Conservation (phyloP, 2,113 vertebrate species). For the Cervus canadensis region DNA sequence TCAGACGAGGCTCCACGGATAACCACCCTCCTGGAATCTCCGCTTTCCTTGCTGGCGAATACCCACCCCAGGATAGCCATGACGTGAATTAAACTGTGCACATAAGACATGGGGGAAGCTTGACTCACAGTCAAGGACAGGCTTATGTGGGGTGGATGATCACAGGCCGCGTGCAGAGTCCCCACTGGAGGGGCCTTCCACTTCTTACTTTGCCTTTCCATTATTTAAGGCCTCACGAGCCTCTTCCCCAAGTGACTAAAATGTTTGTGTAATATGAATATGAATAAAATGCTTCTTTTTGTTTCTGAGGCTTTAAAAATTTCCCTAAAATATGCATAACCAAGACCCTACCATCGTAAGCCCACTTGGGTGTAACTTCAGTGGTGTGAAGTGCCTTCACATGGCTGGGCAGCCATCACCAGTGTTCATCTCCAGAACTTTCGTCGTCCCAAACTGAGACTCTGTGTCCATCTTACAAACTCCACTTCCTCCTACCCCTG, state of each 20-base stretch:
- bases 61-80: not conserved
- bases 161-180: fast-evolving
- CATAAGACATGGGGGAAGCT: not conserved
- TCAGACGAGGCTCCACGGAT: not conserved
- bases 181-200: not conserved
- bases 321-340: not conserved
- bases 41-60: not conserved
- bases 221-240: not conserved
- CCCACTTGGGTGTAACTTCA: not conserved
- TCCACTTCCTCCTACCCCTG: not conserved
- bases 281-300: not conserved
- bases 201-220: not conserved
- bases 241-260: not conserved
- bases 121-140: not conserved
- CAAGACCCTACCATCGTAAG: not conserved
- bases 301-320: not conserved
- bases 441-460: not conserved
- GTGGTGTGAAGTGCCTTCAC: too few relatives aligned
- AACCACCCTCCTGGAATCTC: not conserved
- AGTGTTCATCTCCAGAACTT: not conserved
- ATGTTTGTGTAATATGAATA: not conserved
- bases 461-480: not conserved
- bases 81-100: not conserved
- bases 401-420: fast-evolving
- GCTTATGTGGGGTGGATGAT: not conserved